Percentiles rank a stretch among this genome's conserved stretches.
Evolutionary conservation across 2,797 vertebrate species (phyloP).

Genomic region (Hydrophis major): DNA sequence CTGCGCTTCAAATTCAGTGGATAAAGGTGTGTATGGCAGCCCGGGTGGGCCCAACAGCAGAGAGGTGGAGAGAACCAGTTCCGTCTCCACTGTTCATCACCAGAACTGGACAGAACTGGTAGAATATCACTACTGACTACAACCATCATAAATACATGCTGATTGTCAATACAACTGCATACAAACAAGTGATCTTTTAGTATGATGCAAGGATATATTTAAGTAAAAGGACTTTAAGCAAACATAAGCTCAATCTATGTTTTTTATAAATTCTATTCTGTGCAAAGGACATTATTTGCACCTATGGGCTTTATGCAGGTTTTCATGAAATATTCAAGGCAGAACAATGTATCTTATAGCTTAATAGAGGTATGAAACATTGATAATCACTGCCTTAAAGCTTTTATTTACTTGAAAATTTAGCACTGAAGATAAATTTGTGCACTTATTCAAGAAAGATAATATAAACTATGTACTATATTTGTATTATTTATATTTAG

Average conservation of each 20-base stretch:
- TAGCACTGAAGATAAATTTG: background rate
- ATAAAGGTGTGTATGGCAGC: no score
- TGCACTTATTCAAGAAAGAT: background rate
- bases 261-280: background rate
- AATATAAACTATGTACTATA: background rate
- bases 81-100: no score
- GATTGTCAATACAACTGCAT: background rate
- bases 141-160: background rate
- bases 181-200: background rate
- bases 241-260: background rate
- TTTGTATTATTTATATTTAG: background rate
- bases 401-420: background rate
- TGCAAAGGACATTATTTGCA: background rate
- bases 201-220: background rate
- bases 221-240: background rate
- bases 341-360: background rate
- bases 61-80: no score
- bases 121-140: no score
- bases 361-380: background rate
- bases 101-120: no score
- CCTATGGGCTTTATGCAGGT: no score
- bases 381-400: background rate
- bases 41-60: no score
- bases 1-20: no score
- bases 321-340: no score